Evolutionary conservation across 2,113 vertebrate species (phyloP), one percentile per base, ranked within the genome.

Genomic region (Hepsetus odoe): DNA sequence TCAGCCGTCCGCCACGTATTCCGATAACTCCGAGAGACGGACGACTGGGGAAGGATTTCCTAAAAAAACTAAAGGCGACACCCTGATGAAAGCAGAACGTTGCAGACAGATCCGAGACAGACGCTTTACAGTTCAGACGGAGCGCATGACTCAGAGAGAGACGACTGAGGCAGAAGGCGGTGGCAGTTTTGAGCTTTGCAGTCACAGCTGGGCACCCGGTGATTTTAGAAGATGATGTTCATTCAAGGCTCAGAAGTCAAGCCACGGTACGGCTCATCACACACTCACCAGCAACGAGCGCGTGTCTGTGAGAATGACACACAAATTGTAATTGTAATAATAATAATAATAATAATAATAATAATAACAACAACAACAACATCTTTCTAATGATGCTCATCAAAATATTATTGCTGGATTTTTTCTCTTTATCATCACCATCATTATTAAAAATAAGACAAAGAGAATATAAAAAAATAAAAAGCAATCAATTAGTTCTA

Each of bases 151-250:
- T 64, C 68, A 64, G 56, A n/a, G n/a, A n/a, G n/a, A n/a, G n/a
- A n/a, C n/a, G n/a, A n/a, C n/a, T n/a, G n/a, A n/a, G n/a, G n/a
- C 38, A 76, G 12, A 30, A 59, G 28, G 56, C 30, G 56, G 24
- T 59, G 55, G 55, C 46, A 14, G 13, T 5, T 18, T 49, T 18
- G 2, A 49, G 46, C 16, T 49, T 16, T 18, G 46, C 49, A 24
- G 51, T n/a, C 51, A n/a, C 22, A 28, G 2, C 51, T 22, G 46
- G 22, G 61, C 65, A 74, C 44, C 77, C n/a, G 13, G 56, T 53
- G 72, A 40, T 42, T 85, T 74, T 70, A 81, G 81, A 72, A 80
- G 80, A 83, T 80, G 71, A 83, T 82, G 85, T 22, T 83, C 80
- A 83, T 86, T 80, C 75, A 42, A 26, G 53, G 22, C 38, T 35